phyloP scores from a whole-genome alignment of 2,113 vertebrate genomes.

The Gnathonemus echidnorhynchus region DNA sequence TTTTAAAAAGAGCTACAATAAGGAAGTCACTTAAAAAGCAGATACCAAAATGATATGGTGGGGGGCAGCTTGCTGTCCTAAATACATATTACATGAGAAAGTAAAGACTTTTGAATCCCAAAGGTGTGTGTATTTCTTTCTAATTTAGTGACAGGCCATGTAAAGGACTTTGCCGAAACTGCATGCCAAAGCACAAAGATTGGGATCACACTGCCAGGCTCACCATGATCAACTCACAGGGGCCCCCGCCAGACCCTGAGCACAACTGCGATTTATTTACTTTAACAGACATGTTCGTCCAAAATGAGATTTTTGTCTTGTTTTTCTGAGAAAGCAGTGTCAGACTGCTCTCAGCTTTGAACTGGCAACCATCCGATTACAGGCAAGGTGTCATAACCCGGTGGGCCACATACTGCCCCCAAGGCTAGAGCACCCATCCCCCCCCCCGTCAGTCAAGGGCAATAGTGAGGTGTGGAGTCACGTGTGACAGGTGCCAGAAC shows the following conservation, averaged over 20 bases:
- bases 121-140: background rate
- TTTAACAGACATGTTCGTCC: background rate
- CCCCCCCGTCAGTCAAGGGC: background rate
- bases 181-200: background rate
- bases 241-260: background rate
- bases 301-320: no score
- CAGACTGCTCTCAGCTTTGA: background rate
- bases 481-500: background rate
- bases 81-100: constrained; percentile 6
- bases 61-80: background rate
- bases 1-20: background rate
- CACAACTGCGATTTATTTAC: background rate
- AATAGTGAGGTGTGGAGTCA: background rate
- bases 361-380: background rate
- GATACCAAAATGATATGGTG: background rate
- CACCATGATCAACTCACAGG: background rate
- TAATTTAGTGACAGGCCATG: background rate
- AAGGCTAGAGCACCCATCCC: background rate
- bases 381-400: background rate
- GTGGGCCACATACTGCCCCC: background rate
- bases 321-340: background rate
- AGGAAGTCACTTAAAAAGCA: background rate
- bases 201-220: background rate
- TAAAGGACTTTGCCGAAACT: background rate
- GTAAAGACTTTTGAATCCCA: background rate